These are phyloP conservation scores for Drosophila kanekoi DNA, from an alignment of 2,888 invertebrate genomes.

Conservation along the genomic window DNA sequence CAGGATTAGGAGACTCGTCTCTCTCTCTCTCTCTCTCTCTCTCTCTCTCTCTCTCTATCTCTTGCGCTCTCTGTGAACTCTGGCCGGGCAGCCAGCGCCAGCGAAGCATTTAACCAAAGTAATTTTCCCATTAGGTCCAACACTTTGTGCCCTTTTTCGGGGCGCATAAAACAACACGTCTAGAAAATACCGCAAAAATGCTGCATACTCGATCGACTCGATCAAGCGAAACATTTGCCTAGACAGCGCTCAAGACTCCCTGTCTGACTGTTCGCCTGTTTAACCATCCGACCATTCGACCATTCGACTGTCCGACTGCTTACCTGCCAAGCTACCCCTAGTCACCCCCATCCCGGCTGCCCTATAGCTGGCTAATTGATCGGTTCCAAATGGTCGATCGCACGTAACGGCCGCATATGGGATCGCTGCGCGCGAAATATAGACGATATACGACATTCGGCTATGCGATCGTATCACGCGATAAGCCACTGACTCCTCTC, in stretches of 20 bases:
- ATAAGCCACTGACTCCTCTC: conserved; percentile 70
- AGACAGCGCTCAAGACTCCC: conserved; percentile 15
- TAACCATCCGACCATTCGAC: too few species aligned
- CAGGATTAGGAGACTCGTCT: conserved; percentile 25
- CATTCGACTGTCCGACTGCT: conserved; percentile 1
- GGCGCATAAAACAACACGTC: conserved; percentile 53
- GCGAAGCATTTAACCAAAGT: conserved; percentile 72
- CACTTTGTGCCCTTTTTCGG: conserved; percentile 64
- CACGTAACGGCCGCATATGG: conserved; percentile 73
- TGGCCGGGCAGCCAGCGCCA: conserved; percentile 48
- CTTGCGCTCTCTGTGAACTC: conserved; percentile 26
- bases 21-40: not conserved
- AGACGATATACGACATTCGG: conserved; percentile 77
- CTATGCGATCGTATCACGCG: conserved; percentile 84
- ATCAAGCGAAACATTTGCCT: conserved; percentile 63
- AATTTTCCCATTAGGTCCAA: conserved; percentile 76
- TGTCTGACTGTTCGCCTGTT: not conserved
- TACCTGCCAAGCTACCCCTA: conserved; percentile 8
- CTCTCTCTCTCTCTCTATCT: not conserved
- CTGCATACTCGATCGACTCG: conserved; percentile 31
- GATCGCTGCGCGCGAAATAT: conserved; percentile 57
- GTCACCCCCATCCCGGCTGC: not conserved
- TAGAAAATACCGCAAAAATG: conserved; percentile 51
- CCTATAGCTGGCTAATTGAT: conserved; percentile 83
- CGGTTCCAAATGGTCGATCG: conserved; percentile 85